Evolutionary conservation across 2,113 vertebrate genomes (phyloP), one percentile per base, ranked within the genome.

Genomic region (Anguilla rostrata): DNA sequence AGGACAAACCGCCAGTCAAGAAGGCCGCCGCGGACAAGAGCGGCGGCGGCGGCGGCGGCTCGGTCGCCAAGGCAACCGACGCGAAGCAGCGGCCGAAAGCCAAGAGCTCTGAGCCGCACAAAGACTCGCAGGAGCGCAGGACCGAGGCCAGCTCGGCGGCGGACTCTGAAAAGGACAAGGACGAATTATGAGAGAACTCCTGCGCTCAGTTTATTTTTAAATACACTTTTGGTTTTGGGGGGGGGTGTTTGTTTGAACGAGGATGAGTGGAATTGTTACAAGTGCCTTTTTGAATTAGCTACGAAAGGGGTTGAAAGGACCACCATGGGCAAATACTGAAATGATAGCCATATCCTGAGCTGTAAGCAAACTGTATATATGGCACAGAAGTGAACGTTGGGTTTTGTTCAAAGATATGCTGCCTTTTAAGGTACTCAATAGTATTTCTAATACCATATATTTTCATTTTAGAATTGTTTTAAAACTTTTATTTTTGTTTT

Each of bases 161-260:
- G 40, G 89, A 92, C 53, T 89, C 93, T 87, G 78, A 93, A 78
- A 90, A 86, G 3, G 26, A 41, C 79, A 96, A 91, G 34, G 91
- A 88, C 0, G 95, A 96, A 88, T 91, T 96, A 89, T 96, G 94
- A 96, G 75, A 63, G 53, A 43, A 81, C 71, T 82, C 79, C 39
- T 84, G 29, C 40, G 1, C 78, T 18, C 63, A 75, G 49, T 40
- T 84, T 82, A 87, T 41, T 81, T 53, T 83, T 84, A 22, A 11
- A 22, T 57, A 56, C 75, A 29, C 20, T 34, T 60, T 39, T 83
- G 29, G 53, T 57, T 60, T 3, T 34, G 15, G 26, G 26, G 46
- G 53, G 16, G 29, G 11, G 82, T 22, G 12, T 60, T 11, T 34
- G 34, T 34, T 22, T 49, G 22, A 39, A 56, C 43, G 56, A 53